Evolutionary conservation across 2,888 invertebrate species (phyloP), one percentile per base, ranked within the genome.

Genomic region (Choreutis nemorana): DNA sequence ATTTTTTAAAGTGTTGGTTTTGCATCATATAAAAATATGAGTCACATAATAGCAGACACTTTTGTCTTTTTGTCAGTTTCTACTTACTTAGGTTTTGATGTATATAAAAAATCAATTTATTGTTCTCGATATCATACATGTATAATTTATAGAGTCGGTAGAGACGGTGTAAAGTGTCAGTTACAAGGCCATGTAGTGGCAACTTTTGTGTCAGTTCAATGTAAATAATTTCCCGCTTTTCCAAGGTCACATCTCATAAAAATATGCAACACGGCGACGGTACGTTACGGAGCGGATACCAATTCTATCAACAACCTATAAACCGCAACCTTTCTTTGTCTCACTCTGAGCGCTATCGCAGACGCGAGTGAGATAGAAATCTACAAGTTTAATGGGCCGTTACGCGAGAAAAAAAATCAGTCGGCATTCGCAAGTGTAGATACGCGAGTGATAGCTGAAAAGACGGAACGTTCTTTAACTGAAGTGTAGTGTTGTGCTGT

Each of bases 221-320:
- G 22, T 22, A 20, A n/a, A n/a, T 22, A 22, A n/a, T n/a, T n/a
- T n/a, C 32, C 44, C 68, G 48, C 39, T 53, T 26, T 35, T 46
- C 55, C 75, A 72, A 78, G 63, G 68, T 55, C 57, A 68, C 55
- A 40, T 41, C 62, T 47, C 50, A 51, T 60, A 64, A 70, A 67
- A 68, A 71, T 70, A 78, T 78, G 78, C 78, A 77, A 72, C 75
- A 71, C 73, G 60, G 59, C 67, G 59, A 55, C 67, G 64, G 63
- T 64, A 71, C 71, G 72, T 64, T 71, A 66, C 77, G 54, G 60
- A 75, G 67, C 77, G 73, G 77, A 77, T 77, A 73, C 75, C 73
- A 70, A 77, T 78, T 79, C 79, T 77, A 80, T 78, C 78, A 79
- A 79, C 80, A 75, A 73, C 77, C 75, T 62, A 78, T 79, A 80